Percentiles rank a stretch among this genome's conserved stretches.
phyloP scores from a whole-genome alignment of 2,888 invertebrate genomes.

The Pyrgus malvae region DNA sequence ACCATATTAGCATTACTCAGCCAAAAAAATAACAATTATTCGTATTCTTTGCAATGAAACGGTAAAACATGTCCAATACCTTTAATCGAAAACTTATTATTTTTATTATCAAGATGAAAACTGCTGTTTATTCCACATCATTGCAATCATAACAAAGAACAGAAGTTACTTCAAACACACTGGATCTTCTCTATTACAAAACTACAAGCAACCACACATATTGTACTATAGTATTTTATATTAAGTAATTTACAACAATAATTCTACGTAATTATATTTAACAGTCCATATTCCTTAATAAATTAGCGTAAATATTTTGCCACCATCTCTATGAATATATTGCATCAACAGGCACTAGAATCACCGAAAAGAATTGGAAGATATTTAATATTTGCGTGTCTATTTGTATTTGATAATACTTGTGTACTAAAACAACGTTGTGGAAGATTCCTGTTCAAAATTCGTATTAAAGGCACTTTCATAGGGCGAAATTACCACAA shows the following conservation, averaged over 20 bases:
- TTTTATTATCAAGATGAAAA: constrained; percentile 2
- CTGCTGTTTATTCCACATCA: constrained; percentile 15
- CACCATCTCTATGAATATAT: constrained; percentile 43
- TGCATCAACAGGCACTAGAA: constrained; percentile 19
- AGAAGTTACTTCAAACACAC: constrained; percentile 40
- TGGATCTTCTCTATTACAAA: constrained; percentile 25
- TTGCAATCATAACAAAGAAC: constrained; percentile 18
- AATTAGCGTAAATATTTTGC: constrained; percentile 50
- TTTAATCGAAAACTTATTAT: too few relatives aligned
- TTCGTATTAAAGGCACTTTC: constrained; percentile 61
- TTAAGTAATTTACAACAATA: constrained; percentile 59
- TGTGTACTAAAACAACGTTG: constrained; percentile 2
- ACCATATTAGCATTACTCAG: too few relatives aligned
- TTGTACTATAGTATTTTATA: constrained; percentile 63
- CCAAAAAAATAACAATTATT: too few relatives aligned
- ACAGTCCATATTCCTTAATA: constrained; percentile 54
- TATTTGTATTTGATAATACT: constrained; percentile 26
- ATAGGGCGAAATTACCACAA: constrained; percentile 50
- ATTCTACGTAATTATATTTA: constrained; percentile 60
- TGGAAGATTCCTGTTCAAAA: constrained; percentile 37
- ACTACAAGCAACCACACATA: constrained; percentile 55
- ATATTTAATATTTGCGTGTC: constrained; percentile 16
- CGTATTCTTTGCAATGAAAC: too few relatives aligned
- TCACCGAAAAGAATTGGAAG: constrained; percentile 15
- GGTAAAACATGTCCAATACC: too few relatives aligned